Evolutionary conservation across 2,797 vertebrate genomes (phyloP).

Genomic region (Pachyuromys duprasi): DNA sequence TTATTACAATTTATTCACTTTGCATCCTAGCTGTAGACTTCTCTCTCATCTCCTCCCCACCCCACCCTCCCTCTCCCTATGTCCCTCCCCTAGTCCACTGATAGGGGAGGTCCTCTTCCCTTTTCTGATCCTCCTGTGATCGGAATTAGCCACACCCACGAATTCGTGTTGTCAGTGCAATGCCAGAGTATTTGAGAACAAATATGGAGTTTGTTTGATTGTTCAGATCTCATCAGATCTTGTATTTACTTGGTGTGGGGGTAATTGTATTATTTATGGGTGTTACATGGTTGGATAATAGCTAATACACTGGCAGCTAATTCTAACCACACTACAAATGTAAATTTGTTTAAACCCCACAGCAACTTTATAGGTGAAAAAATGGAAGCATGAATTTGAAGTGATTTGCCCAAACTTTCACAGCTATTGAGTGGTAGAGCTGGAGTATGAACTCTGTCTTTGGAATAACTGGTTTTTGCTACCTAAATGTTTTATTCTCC

Average conservation of each 20-base stretch:
- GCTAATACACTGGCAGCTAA: neutral
- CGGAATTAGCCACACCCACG: neutral
- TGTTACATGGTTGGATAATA: constrained; percentile 1
- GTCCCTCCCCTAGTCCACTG: no score
- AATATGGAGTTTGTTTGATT: neutral
- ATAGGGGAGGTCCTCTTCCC: no score
- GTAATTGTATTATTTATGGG: constrained; percentile 16
- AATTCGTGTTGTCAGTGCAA: neutral
- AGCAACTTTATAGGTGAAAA: constrained; percentile 34
- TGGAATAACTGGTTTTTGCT: neutral
- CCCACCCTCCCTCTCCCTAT: no score
- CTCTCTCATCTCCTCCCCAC: no score
- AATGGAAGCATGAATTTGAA: neutral
- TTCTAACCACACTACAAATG: constrained; percentile 2
- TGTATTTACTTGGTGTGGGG: neutral
- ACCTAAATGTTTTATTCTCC: neutral
- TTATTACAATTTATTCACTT: no score
- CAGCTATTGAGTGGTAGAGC: neutral
- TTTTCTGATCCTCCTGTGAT: neutral
- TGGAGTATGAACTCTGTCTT: constrained; percentile 7
- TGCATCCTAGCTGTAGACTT: no score
- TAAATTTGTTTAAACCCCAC: neutral
- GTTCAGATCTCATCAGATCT: neutral
- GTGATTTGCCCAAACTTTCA: constrained; percentile 21
- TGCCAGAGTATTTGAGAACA: neutral